These are phyloP conservation scores for Pinna nobilis DNA, from an alignment of 1,140 invertebrate species.

Conservation along the genomic window DNA sequence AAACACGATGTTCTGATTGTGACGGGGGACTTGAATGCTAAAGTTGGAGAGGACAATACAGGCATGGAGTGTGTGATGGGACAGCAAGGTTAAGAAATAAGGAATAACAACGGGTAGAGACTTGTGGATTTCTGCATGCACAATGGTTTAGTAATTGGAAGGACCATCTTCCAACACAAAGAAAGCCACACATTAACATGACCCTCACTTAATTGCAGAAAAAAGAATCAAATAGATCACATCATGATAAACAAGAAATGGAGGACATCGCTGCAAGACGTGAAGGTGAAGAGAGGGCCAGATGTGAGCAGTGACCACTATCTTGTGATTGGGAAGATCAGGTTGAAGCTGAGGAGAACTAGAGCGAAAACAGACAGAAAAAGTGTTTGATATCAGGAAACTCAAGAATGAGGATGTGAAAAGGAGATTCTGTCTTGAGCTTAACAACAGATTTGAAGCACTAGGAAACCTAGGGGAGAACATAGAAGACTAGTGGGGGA, in stretches of 20 bases:
- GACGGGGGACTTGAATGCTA: too few species aligned
- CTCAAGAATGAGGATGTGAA: neutral
- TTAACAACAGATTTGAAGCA: neutral
- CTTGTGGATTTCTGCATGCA: conserved; percentile 29
- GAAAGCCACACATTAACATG: conserved; percentile 47
- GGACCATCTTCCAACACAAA: conserved; percentile 43
- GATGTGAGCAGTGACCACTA: conserved; percentile 42
- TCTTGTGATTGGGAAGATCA: conserved; percentile 23
- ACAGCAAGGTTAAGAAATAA: too few species aligned
- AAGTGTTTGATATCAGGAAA: conserved; percentile 2
- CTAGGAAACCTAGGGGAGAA: too few species aligned
- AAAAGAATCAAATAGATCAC: conserved; percentile 47
- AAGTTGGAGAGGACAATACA: too few species aligned
- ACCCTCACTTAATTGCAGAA: conserved; percentile 42
- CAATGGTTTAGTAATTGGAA: conserved; percentile 45
- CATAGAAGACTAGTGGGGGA: too few species aligned
- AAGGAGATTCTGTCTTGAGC: neutral
- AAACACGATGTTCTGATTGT: too few species aligned
- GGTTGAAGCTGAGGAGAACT: conserved; percentile 14
- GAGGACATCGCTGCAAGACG: conserved; percentile 35
- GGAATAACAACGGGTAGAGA: conserved; percentile 28
- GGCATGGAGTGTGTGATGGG: too few species aligned
- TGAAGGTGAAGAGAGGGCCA: conserved; percentile 20
- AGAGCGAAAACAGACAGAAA: neutral
- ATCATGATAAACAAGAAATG: conserved; percentile 44